These are phyloP conservation scores for Copidosoma floridanum DNA, from an alignment of 1,140 invertebrate species.

Conservation along the genomic window DNA sequence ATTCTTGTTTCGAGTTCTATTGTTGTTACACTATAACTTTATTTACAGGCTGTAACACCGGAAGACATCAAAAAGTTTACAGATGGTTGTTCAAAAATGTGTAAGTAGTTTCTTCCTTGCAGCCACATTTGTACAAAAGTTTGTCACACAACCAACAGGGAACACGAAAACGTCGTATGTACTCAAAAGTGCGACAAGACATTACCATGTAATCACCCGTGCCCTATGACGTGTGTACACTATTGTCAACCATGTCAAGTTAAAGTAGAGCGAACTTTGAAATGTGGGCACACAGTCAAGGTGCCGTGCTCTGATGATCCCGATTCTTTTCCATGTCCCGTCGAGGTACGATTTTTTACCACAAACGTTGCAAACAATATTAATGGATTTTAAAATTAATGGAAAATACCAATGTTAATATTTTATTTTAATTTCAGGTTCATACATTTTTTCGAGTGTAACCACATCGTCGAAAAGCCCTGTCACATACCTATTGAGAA, in stretches of 20 bases:
- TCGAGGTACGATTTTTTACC: no score
- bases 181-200: background rate
- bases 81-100: background rate
- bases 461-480: background rate
- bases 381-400: background rate
- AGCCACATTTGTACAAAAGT: background rate
- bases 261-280: background rate
- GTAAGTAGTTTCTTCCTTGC: background rate
- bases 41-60: background rate
- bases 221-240: background rate
- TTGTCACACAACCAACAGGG: constrained; percentile 1
- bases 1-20: background rate
- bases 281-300: constrained; percentile 1
- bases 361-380: no score
- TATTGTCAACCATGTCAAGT: background rate
- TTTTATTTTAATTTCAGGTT: background rate
- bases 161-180: background rate
- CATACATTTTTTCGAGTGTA: background rate
- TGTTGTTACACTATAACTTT: no score
- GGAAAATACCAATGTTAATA: background rate
- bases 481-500: background rate
- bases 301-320: background rate
- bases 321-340: background rate
- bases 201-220: background rate
- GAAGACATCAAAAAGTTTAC: constrained; percentile 4